These are phyloP conservation scores for Eufriesea mexicana DNA, from an alignment of 1,140 invertebrate species.

Conservation along the genomic window DNA sequence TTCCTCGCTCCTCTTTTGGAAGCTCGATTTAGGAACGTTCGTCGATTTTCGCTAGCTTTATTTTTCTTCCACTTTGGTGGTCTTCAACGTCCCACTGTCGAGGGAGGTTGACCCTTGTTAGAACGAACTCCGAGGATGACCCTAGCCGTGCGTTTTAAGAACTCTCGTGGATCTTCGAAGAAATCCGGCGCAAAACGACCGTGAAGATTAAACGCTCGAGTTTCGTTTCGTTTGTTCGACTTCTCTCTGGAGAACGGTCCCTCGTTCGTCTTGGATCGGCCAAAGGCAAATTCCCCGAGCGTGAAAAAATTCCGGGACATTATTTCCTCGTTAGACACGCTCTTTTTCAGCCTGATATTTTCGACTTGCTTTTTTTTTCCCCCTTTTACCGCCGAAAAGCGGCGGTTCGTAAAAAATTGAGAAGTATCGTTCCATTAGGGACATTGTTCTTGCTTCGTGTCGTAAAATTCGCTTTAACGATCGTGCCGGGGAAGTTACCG, in stretches of 20 bases:
- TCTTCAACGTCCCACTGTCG: too few species aligned
- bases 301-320: neutral
- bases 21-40: neutral
- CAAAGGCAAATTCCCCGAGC: neutral
- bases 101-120: too few species aligned
- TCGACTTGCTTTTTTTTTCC: neutral
- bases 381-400: neutral
- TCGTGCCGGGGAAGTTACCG: conserved; percentile 44
- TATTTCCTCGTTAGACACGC: neutral
- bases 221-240: neutral
- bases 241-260: neutral
- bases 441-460: conserved; percentile 24
- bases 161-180: too few species aligned
- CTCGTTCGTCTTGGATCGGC: too few species aligned
- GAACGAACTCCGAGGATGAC: too few species aligned
- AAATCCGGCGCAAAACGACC: neutral
- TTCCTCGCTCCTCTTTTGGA: neutral
- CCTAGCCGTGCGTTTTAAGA: too few species aligned
- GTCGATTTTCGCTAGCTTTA: neutral
- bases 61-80: neutral
- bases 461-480: conserved; percentile 43
- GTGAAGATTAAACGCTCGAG: neutral
- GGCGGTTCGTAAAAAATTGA: neutral
- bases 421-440: neutral
- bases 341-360: neutral